A percentile compares a stretch with the other conserved stretches of the same genome.
Evolutionary conservation across 2,113 vertebrate genomes (phyloP).

Genomic region (Vicugna pacos): DNA sequence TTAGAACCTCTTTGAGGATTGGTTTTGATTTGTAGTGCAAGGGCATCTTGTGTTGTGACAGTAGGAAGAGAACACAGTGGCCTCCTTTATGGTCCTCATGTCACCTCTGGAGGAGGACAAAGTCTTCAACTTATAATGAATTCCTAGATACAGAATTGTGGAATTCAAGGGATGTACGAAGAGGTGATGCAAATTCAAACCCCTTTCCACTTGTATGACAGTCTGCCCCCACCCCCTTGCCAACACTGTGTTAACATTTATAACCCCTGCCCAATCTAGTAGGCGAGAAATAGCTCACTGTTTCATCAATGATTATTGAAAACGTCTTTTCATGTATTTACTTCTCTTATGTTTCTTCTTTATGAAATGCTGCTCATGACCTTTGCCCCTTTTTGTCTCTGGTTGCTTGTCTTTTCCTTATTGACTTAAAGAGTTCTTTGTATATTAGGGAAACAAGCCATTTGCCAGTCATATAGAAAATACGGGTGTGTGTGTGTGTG

Average conservation of each 20-base stretch:
- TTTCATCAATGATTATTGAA: not conserved
- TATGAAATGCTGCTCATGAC: not conserved
- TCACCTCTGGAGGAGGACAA: not conserved
- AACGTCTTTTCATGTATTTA: not conserved
- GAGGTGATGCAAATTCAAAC: not conserved
- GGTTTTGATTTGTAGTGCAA: not conserved
- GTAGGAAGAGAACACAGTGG: not conserved
- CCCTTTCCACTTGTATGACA: not conserved
- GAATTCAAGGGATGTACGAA: not conserved
- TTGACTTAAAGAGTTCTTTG: slow-evolving; percentile 34
- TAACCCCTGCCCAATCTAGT: not conserved
- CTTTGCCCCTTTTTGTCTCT: not conserved
- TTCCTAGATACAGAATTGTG: not conserved
- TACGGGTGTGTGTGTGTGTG: too few species aligned
- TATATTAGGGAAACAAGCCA: not conserved
- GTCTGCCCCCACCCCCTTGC: too few species aligned
- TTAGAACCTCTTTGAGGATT: not conserved
- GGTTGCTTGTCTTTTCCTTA: not conserved
- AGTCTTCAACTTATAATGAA: not conserved
- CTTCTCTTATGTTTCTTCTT: slow-evolving; percentile 30
- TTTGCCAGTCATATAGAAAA: slow-evolving; percentile 53
- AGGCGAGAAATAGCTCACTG: not conserved
- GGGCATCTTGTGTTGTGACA: not conserved
- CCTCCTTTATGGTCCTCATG: not conserved
- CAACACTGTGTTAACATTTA: not conserved